Evolutionary conservation across 2,113 vertebrate species (phyloP), one percentile per base, ranked within the genome.

Genomic region (Propithecus coquereli): DNA sequence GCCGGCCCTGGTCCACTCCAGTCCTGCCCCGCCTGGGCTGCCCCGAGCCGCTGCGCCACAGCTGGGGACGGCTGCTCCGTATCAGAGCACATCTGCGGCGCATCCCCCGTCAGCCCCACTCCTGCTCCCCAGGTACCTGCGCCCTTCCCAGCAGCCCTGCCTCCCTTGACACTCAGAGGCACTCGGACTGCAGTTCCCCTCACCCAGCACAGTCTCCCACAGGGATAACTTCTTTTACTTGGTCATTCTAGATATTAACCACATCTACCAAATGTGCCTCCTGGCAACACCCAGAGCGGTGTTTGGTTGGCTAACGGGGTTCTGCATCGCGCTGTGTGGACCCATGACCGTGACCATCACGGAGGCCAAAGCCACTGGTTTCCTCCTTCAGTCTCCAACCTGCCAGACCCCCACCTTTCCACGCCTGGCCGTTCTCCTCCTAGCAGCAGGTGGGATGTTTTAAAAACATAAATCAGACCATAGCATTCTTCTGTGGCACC

Each of bases 401-500:
- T 47, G 23, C 32, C 5, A 45, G 25, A 20, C 18, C 61, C 54
- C 16, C 0, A 0, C 16, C 34, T 57, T 37, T 23, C 74, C 37
- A 47, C 3, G 14, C 32, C 40, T 66, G 5, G 22, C 18, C 3
- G 2, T 57, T 66, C 20, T 54, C 82, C 17, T 17, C 47, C 45
- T 23, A 54, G 37, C 3, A 4, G 32, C 23, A 66, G 32, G 32
- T 45, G 34, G 54, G 37, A 4, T 81, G 52, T 32, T 79, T 47
- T 65, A 32, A 22, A 52, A 43, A 30, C 5, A 8, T 4, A 20
- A n/a, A 45, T n/a, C 37, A 23, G 82, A n/a, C n/a, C 61, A 54
- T 6, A 1, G 13, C 52, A 20, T 79, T 47, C 14, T 3, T 32
- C 32, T 1, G 0, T 3, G 40, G 43, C 43, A 23, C 27, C 43